Base-by-base conservation (phyloP, 2,797 vertebrate genomes). In the Clarias pachynema region DNA sequence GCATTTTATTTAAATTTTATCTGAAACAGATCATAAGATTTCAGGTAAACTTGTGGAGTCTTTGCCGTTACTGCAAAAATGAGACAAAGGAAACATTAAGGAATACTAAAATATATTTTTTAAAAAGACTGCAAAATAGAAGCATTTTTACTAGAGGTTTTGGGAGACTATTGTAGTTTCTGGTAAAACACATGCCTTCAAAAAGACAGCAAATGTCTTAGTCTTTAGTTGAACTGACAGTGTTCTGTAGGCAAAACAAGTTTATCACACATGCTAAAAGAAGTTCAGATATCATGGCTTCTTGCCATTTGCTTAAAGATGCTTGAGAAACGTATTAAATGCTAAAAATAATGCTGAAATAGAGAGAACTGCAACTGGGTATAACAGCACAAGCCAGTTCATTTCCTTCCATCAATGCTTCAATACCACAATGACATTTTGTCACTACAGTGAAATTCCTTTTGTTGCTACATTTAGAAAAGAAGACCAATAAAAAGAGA, bases 401-500 rank as follows among this genome's bases (percentile, higher is more conserved):
- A 4, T 56, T 53, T 57, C n/a, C 40, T 74, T 75, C 68, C 34
- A 85, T 75, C 70, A 68, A 22, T 75, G 84, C 34, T 59, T 40
- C 60, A 57, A 31, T 59, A 53, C 70, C 66, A 34, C 79, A 57
- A 59, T 44, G 70, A 75, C 49, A 44, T 72, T 75, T 44, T 81
- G 31, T 15, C 60, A 57, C 59, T 74, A 62, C 14, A 14, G 34
- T 31, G 70, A 63, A 49, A 68, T 65, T 72, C 56, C 31, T 79
- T 69, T 26, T 62, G 72, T 2, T 62, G 66, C 57, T 79, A 40
- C 34, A 40, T 62, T 79, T 24, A 62, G 3, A 79, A 37, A 62
- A 60, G 16, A 9, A 34, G 65, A 56, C 20, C 15, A 72, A 79
- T 80, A 78, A 85, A 78, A 59, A 26, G 26, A 85, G 59, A 74